phyloP scores from a whole-genome alignment of 2,113 vertebrate species.

The Otocyon megalotis region DNA sequence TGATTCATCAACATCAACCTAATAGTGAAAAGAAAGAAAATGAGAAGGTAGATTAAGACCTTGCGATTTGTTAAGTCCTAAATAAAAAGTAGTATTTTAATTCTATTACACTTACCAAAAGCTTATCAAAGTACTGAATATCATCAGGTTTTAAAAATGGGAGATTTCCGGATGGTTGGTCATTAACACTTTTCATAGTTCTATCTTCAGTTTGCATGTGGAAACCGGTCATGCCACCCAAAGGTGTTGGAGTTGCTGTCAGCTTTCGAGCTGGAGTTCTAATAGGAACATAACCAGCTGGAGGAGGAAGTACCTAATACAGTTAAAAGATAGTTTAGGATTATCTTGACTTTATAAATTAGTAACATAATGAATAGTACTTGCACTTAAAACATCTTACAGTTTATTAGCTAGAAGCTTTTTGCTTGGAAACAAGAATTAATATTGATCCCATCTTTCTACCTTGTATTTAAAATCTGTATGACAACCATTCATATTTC shows the following conservation, averaged over 20 bases:
- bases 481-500: not conserved
- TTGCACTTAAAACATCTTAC: not conserved
- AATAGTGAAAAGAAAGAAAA: conserved; percentile 56
- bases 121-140: conserved; percentile 99
- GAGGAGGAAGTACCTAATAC: conserved; percentile 95
- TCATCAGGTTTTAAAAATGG: conserved; percentile 99
- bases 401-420: conserved; percentile 2
- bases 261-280: conserved; percentile 98
- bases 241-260: conserved; percentile 97
- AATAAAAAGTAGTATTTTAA: conserved; percentile 16
- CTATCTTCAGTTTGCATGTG: conserved; percentile 98
- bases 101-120: conserved; percentile 90
- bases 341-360: not conserved
- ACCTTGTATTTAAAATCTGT: conserved; percentile 19
- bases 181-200: conserved; percentile 97
- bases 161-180: conserved; percentile 98
- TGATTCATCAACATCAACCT: conserved; percentile 99
- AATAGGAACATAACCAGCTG: conserved; percentile 98
- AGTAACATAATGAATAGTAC: not conserved
- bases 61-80: not conserved
- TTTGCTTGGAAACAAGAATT: conserved; percentile 10
- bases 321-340: conserved; percentile 27
- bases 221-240: conserved; percentile 99
- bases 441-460: not conserved
- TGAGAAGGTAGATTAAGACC: not conserved